phyloP scores from a whole-genome alignment of 2,888 invertebrate genomes.

The Drosophila atripex region DNA sequence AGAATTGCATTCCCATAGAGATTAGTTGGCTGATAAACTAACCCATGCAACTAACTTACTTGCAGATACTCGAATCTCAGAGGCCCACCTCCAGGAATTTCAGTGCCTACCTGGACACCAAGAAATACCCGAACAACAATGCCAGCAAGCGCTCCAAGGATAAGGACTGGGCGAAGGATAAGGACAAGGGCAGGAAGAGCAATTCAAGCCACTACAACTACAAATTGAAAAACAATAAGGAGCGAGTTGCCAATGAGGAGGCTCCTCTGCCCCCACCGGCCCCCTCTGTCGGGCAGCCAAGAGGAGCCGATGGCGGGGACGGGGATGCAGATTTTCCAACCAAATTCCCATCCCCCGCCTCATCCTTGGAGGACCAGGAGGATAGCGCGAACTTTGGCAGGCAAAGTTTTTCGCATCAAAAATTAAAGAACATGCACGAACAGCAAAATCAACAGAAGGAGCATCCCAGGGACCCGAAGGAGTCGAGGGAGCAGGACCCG shows the following conservation, averaged over 20 bases:
- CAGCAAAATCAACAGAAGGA: conserved; percentile 54
- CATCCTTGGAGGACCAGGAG: conserved; percentile 17
- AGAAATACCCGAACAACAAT: conserved; percentile 38
- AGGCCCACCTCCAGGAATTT: conserved; percentile 75
- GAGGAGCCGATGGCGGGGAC: neutral
- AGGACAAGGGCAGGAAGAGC: conserved; percentile 11
- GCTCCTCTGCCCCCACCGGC: neutral
- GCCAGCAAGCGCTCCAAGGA: conserved; percentile 13
- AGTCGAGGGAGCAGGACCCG: conserved; percentile 11
- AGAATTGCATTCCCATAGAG: no score
- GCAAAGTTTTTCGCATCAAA: conserved; percentile 70
- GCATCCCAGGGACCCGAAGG: conserved; percentile 23
- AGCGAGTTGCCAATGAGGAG: conserved; percentile 9
- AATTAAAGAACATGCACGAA: conserved; percentile 66
- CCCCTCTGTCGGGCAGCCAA: neutral
- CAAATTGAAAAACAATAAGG: conserved; percentile 68
- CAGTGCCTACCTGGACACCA: conserved; percentile 56
- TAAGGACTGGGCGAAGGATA: conserved; percentile 21
- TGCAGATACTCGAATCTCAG: conserved; percentile 80
- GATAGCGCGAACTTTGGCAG: conserved; percentile 53
- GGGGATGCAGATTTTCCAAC: conserved; percentile 24
- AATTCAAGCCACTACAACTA: conserved; percentile 57
- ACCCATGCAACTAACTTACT: conserved; percentile 5
- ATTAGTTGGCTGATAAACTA: no score
- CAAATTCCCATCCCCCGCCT: conserved; percentile 45